phyloP scores from a whole-genome alignment of 2,888 invertebrate genomes.

The Eupithecia exiguata region DNA sequence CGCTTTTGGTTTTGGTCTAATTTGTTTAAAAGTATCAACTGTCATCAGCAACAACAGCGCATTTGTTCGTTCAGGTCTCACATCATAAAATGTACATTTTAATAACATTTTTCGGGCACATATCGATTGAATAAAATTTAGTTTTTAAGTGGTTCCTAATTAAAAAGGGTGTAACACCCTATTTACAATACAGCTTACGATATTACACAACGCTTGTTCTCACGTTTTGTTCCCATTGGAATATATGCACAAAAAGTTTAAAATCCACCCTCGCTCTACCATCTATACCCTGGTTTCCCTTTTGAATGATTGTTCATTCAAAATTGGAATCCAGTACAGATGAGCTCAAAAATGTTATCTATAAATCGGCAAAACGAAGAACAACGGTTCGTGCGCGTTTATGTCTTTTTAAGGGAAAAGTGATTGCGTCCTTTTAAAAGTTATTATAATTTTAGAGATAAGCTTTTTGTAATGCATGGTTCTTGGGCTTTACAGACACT shows the following conservation, averaged over 20 bases:
- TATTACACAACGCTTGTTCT: background rate
- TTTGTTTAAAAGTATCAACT: too few species aligned
- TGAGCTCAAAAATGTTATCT: background rate
- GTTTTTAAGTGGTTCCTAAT: too few species aligned
- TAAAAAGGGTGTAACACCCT: too few species aligned
- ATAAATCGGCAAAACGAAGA: background rate
- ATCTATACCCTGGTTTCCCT: background rate
- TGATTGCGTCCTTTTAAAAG: background rate
- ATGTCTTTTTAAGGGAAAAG: constrained; percentile 1
- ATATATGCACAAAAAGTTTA: background rate
- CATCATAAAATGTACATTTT: too few species aligned
- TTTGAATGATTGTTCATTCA: background rate
- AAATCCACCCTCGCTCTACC: background rate
- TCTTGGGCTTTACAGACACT: background rate
- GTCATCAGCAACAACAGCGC: too few species aligned
- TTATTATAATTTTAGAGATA: background rate
- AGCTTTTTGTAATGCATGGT: background rate
- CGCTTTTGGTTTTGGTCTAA: too few species aligned
- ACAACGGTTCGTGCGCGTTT: background rate
- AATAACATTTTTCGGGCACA: too few species aligned
- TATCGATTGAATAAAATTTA: too few species aligned
- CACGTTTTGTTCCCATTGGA: background rate
- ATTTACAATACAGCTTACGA: background rate
- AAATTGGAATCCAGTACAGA: background rate
- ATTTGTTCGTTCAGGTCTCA: too few species aligned